Percentiles rank a stretch among this genome's conserved stretches.
phyloP scores from a whole-genome alignment of 1,140 invertebrate genomes.

The Trichoplusia ni region DNA sequence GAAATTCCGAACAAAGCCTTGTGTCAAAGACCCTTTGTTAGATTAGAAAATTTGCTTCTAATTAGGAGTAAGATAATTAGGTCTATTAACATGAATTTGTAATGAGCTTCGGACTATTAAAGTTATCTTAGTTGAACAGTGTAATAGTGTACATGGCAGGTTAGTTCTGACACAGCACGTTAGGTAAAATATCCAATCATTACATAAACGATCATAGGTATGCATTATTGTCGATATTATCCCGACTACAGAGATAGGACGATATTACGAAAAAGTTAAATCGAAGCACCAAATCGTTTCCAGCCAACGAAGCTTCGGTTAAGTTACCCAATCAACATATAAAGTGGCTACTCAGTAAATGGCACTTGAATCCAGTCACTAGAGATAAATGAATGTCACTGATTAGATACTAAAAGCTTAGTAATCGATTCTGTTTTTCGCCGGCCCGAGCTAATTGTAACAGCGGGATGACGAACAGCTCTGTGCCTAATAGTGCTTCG shows the following conservation, averaged over 20 bases:
- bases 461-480: constrained; percentile 6
- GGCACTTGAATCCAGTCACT: constrained; percentile 49
- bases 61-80: no score
- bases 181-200: no score
- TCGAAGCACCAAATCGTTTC: constrained; percentile 50
- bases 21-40: no score
- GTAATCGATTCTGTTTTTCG: constrained; percentile 37
- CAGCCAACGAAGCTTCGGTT: constrained; percentile 51
- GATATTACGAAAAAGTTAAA: constrained; percentile 41
- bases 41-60: no score
- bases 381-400: constrained; percentile 61
- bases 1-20: no score
- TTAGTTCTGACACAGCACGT: no score
- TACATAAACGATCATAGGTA: no score
- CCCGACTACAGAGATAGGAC: constrained; percentile 3
- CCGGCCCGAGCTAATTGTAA: constrained; percentile 15
- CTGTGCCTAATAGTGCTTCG: background rate
- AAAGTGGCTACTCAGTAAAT: constrained; percentile 54
- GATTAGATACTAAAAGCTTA: constrained; percentile 58
- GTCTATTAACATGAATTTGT: no score
- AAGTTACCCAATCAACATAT: constrained; percentile 67
- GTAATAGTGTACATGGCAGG: no score
- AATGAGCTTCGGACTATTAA: no score
- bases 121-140: no score
- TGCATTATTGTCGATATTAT: constrained; percentile 3